Evolutionary conservation across 92 coral and sea anemone genomes (phyloP), one percentile per base, ranked within the genome.

Genomic region (Porites cylindrica): DNA sequence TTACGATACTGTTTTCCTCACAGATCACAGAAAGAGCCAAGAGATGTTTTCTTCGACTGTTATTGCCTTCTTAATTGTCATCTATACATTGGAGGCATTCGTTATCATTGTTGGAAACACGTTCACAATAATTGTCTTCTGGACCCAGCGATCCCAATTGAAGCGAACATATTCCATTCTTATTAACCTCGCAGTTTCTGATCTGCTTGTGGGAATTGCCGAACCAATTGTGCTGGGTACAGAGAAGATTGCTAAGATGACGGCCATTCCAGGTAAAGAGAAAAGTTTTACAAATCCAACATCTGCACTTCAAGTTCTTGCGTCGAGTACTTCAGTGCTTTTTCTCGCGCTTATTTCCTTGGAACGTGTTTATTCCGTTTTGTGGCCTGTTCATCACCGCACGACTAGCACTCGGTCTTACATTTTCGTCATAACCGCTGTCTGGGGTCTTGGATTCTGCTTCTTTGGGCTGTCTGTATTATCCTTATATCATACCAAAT

Each of bases 291-390:
- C 1, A 56, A 60, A 38, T 11, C 51, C 51, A 8, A 6, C 21
- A 14, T 10, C 9, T 5, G 68, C 52, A 26, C 1, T 77, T 24
- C 51, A 58, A 14, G 1, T 59, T 6, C 53, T 77, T 29, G 81
- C 16, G 10, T 23, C 52, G 14, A 23, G 68, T 59, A 18, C 69
- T 4, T 77, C 81, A 21, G 9, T 58, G 51, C 60, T 11, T 62
- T 58, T 58, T 17, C 81, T 77, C 21, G 81, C 53, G 12, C 67
- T 62, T 58, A 77, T 58, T 77, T 76, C 81, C 62, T 64, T 77
- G 21, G 81, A 77, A 60, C 26, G 69, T 11, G 70, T 13, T 12
- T 77, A 18, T 14, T 23, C 80, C 21, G 66, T 76, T 8, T 23
- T 76, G 23, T 53, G 51, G 80, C 80, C 80, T 2, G 1, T 76